phyloP scores from a whole-genome alignment of 2,113 vertebrate genomes.

The Pimephales promelas region DNA sequence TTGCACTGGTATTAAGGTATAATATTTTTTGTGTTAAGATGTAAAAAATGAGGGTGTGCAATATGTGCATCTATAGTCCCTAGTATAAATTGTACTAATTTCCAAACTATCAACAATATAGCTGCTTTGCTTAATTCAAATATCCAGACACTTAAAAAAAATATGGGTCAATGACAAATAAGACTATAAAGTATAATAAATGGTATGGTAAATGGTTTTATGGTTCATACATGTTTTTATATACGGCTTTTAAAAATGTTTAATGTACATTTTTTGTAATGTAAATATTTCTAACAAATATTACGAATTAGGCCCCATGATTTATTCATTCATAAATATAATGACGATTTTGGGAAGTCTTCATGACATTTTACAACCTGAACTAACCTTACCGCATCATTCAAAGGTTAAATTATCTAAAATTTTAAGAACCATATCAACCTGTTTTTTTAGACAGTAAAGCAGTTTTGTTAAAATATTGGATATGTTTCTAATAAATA shows the following conservation, averaged over 20 bases:
- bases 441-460: neutral
- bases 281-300: neutral
- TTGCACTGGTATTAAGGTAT: neutral
- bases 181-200: neutral
- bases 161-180: constrained; percentile 14
- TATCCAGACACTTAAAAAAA: neutral
- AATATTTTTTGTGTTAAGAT: neutral
- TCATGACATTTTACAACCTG: neutral
- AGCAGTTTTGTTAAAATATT: neutral
- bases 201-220: no score
- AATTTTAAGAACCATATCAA: no score
- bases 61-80: neutral
- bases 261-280: neutral
- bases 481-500: neutral
- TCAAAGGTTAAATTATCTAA: neutral
- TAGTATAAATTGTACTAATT: constrained; percentile 4
- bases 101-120: neutral
- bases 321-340: neutral
- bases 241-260: neutral
- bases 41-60: neutral
- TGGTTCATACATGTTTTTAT: neutral
- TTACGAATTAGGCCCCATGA: neutral
- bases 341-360: neutral
- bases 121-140: neutral
- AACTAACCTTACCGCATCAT: neutral